Conservation (phyloP, 1,140 invertebrate genomes). For the Plutomurus gul region DNA sequence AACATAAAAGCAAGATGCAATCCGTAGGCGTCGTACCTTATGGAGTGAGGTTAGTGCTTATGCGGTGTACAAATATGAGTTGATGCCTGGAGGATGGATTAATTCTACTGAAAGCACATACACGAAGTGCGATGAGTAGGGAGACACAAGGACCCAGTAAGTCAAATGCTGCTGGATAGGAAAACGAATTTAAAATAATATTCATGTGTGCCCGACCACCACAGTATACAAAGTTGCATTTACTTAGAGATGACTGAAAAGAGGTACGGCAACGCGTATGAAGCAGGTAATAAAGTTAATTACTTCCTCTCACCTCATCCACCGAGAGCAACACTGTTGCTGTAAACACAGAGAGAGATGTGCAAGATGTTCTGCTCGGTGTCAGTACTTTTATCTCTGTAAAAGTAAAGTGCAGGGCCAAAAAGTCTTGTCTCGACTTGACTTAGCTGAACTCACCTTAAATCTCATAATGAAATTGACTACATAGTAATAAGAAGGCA, state of each 20-base stretch:
- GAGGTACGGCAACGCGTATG: slow-evolving; percentile 27
- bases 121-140: no score
- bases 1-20: no score
- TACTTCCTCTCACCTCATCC: slow-evolving; percentile 52
- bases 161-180: no score
- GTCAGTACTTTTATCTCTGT: background rate
- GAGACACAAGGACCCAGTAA: no score
- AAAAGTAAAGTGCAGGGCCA: background rate
- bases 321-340: slow-evolving; percentile 27
- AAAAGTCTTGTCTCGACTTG: background rate
- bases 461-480: background rate
- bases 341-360: slow-evolving; percentile 4
- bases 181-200: no score
- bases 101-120: no score
- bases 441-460: background rate
- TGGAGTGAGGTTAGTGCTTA: no score
- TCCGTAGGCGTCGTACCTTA: no score
- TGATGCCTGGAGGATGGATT: no score
- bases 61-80: no score
- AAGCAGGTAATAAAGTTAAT: slow-evolving; percentile 49
- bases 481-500: no score
- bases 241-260: background rate
- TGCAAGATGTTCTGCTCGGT: background rate
- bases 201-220: no score
- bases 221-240: background rate